phyloP scores from a whole-genome alignment of 2,797 vertebrate species.

The Micromesistius poutassou region DNA sequence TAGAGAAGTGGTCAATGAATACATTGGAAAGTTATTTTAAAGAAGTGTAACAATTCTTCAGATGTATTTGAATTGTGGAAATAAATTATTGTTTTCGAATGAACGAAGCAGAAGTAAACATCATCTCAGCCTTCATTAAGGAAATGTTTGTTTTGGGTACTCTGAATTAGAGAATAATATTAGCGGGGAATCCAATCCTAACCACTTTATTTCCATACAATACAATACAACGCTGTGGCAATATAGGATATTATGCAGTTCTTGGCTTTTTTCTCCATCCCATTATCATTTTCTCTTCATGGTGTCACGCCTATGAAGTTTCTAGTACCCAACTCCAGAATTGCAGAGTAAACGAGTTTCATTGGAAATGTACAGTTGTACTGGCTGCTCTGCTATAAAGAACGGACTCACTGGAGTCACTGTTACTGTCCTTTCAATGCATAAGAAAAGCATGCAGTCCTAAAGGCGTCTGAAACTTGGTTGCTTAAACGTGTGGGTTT shows the following conservation, averaged over 20 bases:
- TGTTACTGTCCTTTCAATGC: background rate
- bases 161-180: background rate
- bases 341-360: background rate
- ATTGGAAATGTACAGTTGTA: background rate
- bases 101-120: background rate
- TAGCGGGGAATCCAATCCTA: background rate
- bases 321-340: background rate
- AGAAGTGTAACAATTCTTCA: background rate
- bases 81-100: background rate
- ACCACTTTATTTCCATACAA: background rate
- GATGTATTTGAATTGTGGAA: background rate
- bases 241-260: background rate
- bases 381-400: background rate
- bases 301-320: background rate
- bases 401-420: background rate
- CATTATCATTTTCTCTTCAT: background rate
- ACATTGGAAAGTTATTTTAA: background rate
- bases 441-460: background rate
- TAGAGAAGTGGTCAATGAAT: background rate
- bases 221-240: background rate
- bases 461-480: background rate
- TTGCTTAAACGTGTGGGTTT: background rate
- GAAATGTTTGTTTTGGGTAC: background rate
- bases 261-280: background rate
- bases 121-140: background rate